Percentiles rank a stretch among this genome's conserved stretches.
Conservation (phyloP, 2,888 invertebrate genomes). For the Lottia gigantea region DNA sequence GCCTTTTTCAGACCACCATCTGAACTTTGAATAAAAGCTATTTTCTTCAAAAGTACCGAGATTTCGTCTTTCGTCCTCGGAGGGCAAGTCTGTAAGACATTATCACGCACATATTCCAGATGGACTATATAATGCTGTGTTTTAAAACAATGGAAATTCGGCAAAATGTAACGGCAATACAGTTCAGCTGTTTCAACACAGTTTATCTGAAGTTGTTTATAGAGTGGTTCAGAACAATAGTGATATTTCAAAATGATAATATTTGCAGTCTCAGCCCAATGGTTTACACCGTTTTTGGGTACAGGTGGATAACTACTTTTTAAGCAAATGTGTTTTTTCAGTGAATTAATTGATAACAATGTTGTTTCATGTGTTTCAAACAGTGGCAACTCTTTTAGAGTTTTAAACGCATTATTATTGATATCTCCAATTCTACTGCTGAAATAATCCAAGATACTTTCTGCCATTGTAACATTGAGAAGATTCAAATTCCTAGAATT, state of each 20-base stretch:
- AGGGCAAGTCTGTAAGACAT: neutral
- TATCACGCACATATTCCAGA: slow-evolving; percentile 21
- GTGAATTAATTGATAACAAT: neutral
- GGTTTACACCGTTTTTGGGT: slow-evolving; percentile 18
- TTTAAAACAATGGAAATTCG: slow-evolving; percentile 20
- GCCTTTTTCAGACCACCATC: slow-evolving; percentile 34
- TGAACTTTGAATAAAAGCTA: slow-evolving; percentile 33
- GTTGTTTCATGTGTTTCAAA: neutral
- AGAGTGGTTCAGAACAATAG: slow-evolving; percentile 24
- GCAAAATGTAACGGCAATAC: slow-evolving; percentile 31
- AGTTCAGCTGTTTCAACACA: slow-evolving; percentile 14
- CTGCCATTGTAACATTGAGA: too few relatives aligned
- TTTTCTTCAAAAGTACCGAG: slow-evolving; percentile 26
- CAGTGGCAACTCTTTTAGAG: neutral
- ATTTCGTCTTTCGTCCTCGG: slow-evolving; percentile 26
- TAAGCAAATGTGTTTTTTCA: neutral
- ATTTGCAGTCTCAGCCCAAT: slow-evolving; percentile 14
- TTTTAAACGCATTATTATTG: neutral
- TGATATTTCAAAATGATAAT: slow-evolving; percentile 17
- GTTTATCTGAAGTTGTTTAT: slow-evolving; percentile 30
- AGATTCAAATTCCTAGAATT: too few relatives aligned
- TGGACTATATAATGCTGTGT: slow-evolving; percentile 13
- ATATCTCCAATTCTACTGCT: neutral
- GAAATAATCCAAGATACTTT: neutral
- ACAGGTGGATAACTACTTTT: neutral